Conservation (phyloP, 2,888 invertebrate genomes). For the Graphium colonna region DNA sequence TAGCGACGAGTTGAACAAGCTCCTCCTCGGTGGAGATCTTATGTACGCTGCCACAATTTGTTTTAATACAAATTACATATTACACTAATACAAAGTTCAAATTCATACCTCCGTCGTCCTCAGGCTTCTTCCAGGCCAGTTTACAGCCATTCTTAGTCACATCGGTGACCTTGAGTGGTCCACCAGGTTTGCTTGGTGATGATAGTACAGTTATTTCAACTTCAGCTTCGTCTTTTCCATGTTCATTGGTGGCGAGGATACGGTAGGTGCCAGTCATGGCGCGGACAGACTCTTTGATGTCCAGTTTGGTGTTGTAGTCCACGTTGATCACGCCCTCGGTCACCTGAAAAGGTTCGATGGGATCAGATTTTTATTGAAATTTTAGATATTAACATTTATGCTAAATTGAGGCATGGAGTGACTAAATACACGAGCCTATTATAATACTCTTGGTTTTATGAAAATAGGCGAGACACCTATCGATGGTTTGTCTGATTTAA, state of each 20-base stretch:
- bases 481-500: too few relatives aligned
- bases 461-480: too few relatives aligned
- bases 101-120: constrained; percentile 91
- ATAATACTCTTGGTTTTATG: background rate
- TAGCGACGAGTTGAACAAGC: too few relatives aligned
- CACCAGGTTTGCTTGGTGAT: constrained; percentile 92
- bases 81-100: constrained; percentile 18
- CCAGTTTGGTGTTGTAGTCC: constrained; percentile 94
- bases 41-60: too few relatives aligned
- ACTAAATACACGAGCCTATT: too few relatives aligned
- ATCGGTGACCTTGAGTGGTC: constrained; percentile 92
- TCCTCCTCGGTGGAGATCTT: too few relatives aligned
- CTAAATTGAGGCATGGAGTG: too few relatives aligned
- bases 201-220: constrained; percentile 94
- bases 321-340: constrained; percentile 89
- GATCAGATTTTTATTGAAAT: too few relatives aligned
- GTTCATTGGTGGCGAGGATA: constrained; percentile 93
- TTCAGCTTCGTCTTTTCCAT: constrained; percentile 95
- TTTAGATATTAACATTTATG: too few relatives aligned
- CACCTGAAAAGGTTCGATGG: constrained; percentile 63
- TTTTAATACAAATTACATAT: too few relatives aligned
- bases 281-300: constrained; percentile 87
- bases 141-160: constrained; percentile 95
- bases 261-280: constrained; percentile 95
- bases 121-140: constrained; percentile 95